Base-by-base conservation (phyloP, 2,113 vertebrate genomes). In the Cyphomyrus plagiostoma region DNA sequence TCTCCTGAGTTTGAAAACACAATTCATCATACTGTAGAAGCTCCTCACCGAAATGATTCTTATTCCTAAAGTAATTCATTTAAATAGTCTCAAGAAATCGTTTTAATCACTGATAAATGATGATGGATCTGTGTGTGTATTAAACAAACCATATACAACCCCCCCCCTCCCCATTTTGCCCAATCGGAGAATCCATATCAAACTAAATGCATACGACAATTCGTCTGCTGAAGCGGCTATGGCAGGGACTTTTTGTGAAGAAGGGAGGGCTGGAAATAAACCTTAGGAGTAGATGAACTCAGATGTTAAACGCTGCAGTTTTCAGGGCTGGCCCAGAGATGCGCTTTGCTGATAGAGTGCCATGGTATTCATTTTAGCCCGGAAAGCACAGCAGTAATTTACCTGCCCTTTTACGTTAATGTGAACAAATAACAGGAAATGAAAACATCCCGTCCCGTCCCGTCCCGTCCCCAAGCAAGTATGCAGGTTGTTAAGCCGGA, bases 71-170 rank as follows among this genome's bases (percentile, higher is more conserved):
- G 49, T 91, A 91, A 93, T 91, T 92, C 90, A 93, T 92, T 93
- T 89, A 85, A 86, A 90, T 52, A 90, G 90, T 77, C 93, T 92
- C 90, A 92, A 91, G 87, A 90, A 92, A 93, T 92, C 89, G 92
- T 91, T 93, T 56, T 92, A 91, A 93, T 89, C 92, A 92, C 90
- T 88, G 89, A 88, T 90, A 93, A 94, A 95, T 91, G 93, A 90
- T 92, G 91, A 94, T 92, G 49, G 91, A 94, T 93, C 89, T 89
- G 91, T 90, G 90, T 83, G 21, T 50, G 89, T 77, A 62, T 89
- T 89, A 91, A 86, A 86, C 35, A 62, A 88, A 88, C 42, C 56
- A 91, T 19, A 52, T 49, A 39, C 82, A 52, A 88, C 8, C 23
- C 82, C 45, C 19, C 42, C 52, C 17, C 50, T 3, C 49, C 46